Conservation (phyloP, 2,113 vertebrate species). For the Neolamprologus caudopunctatus region DNA sequence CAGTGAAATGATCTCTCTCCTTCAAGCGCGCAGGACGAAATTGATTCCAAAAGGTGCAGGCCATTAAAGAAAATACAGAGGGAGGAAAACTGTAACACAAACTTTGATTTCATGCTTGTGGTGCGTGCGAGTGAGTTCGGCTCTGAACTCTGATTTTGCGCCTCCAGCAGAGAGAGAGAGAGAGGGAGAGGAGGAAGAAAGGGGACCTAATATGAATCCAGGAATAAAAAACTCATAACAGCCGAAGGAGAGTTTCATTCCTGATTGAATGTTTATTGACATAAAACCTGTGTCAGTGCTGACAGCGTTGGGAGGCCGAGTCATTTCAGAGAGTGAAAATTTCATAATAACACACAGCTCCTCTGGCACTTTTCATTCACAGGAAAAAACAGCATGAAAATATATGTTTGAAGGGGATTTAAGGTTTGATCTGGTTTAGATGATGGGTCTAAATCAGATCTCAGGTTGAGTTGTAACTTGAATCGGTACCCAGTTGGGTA, state of each 20-base stretch:
- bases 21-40: background rate
- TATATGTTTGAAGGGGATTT: background rate
- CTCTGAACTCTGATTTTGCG: slow-evolving; percentile 2
- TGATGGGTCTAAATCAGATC: background rate
- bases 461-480: background rate
- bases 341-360: slow-evolving; percentile 15
- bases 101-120: slow-evolving; percentile 22
- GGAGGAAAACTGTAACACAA: background rate
- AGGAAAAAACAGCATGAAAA: background rate
- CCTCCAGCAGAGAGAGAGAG: background rate
- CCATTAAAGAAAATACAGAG: background rate
- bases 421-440: background rate
- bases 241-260: slow-evolving; percentile 5
- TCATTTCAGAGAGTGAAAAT: background rate
- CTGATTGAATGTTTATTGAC: slow-evolving; percentile 39
- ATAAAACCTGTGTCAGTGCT: slow-evolving; percentile 12
- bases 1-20: background rate
- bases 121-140: background rate
- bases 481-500: background rate
- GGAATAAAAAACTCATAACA: slow-evolving; percentile 30
- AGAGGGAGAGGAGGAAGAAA: background rate
- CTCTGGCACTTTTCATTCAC: background rate
- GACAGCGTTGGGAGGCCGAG: background rate
- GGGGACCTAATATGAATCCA: background rate
- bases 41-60: background rate